Evolutionary conservation across 2,888 invertebrate species (phyloP).

Genomic region (Oasisia sp.): DNA sequence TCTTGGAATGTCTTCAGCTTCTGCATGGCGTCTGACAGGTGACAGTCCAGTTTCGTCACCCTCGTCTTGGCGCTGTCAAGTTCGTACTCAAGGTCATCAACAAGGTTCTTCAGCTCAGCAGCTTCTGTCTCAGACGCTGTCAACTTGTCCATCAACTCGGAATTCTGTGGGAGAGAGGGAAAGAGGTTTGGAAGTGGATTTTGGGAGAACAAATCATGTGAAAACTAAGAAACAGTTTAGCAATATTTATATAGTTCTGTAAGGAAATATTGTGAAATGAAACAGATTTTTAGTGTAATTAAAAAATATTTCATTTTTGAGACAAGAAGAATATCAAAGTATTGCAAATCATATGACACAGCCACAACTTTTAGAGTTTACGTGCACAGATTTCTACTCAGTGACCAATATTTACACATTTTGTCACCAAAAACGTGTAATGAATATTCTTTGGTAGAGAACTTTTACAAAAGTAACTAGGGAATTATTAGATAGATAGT

Average conservation of each 20-base stretch:
- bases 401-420: neutral
- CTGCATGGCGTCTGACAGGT: slow-evolving; percentile 90
- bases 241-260: too few relatives aligned
- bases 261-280: neutral
- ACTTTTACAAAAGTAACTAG: neutral
- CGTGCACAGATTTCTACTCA: neutral
- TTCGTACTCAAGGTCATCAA: slow-evolving; percentile 89
- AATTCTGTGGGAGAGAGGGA: slow-evolving; percentile 69
- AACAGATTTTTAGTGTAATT: neutral
- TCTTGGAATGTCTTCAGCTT: slow-evolving; percentile 72
- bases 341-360: too few relatives aligned
- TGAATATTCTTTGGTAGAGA: neutral
- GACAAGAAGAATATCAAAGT: too few relatives aligned
- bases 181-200: neutral
- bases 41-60: slow-evolving; percentile 91
- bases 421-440: neutral
- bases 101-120: slow-evolving; percentile 93
- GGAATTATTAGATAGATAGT: too few relatives aligned
- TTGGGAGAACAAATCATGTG: too few relatives aligned
- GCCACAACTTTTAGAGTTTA: neutral
- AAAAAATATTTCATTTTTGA: slow-evolving; percentile 22
- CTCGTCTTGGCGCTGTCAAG: slow-evolving; percentile 57
- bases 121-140: slow-evolving; percentile 91
- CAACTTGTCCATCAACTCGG: slow-evolving; percentile 78
- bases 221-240: too few relatives aligned